Evolutionary conservation across 2,113 vertebrate genomes (phyloP), one percentile per base, ranked within the genome.

Genomic region (Sclerurus mexicanus): DNA sequence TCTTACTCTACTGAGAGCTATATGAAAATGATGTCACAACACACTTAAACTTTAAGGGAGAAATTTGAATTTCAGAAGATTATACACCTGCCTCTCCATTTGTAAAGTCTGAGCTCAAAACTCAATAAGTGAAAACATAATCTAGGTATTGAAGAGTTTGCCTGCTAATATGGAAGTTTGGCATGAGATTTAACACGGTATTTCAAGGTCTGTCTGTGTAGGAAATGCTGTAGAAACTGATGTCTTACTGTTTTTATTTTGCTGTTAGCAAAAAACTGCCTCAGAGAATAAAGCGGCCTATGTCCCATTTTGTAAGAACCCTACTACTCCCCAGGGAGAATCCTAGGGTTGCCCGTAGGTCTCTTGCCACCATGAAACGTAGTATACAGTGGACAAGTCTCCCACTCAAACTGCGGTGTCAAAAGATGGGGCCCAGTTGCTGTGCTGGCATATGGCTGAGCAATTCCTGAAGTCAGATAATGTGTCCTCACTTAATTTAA

Each of bases 51-150:
- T 83, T 79, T 75, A 88, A 58, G 77, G 50, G 85, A 87, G 72
- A 91, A 92, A 47, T 87, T 90, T 91, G 59, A 52, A 40, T 97
- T 96, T 98, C 63, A 46, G 47, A 94, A 96, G 64, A 85, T 82
- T 88, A 53, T 58, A 73, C 27, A 18, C 46, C 37, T 96, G 44
- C 79, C 77, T 95, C 75, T 96, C 79, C 55, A 49, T 87, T 95
- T 97, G 44, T 74, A 31, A 94, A 71, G 56, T 81, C 74, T 95
- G 74, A 96, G 53, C 81, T 92, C 71, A 71, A 80, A 86, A 88
- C 30, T 85, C 77, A 75, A 44, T 77, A 85, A 75, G 71, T 78
- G 73, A 83, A 83, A 87, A 44, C 20, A 12, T 56, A 69, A 84
- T 74, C 27, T 75, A 35, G 39, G 9, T 87, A 9, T n/a, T 68